These are phyloP conservation scores for Paelopatides confundens DNA, from an alignment of 53 echinoderm and acorn worm genomes.

Conservation along the genomic window DNA sequence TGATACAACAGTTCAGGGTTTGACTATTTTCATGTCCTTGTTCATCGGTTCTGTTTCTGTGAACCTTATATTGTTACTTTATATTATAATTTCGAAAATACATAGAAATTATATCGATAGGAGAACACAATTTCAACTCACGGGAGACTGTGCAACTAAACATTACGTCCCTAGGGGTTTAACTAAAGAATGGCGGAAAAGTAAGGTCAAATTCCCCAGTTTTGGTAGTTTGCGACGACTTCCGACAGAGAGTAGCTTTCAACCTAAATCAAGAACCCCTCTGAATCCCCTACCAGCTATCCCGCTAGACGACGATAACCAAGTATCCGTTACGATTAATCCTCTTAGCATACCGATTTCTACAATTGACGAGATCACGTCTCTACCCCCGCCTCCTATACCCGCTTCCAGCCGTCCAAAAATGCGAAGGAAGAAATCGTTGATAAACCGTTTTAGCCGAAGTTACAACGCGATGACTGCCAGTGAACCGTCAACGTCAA, in stretches of 20 bases:
- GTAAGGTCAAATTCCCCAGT: background rate
- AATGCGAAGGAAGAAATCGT: background rate
- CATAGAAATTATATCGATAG: background rate
- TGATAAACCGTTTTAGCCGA: background rate
- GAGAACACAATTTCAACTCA: background rate
- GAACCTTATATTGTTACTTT: background rate
- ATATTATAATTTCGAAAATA: background rate
- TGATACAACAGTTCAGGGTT: no score
- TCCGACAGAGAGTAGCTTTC: constrained; percentile 25
- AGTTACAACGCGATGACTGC: background rate
- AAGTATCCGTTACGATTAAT: constrained; percentile 10
- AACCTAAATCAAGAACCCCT: constrained; percentile 7
- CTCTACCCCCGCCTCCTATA: background rate
- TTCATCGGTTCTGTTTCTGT: background rate
- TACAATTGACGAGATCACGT: background rate
- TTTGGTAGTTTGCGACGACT: constrained; percentile 18
- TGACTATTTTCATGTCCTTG: background rate
- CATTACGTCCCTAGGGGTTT: constrained; percentile 20
- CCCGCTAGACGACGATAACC: background rate
- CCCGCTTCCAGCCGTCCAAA: background rate
- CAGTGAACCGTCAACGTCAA: background rate
- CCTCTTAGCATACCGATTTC: background rate
- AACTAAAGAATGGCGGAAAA: background rate
- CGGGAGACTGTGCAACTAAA: background rate
- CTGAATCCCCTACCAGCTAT: constrained; percentile 27